Base-by-base conservation (phyloP, 2,888 invertebrate genomes). In the Silvanus unidentatus region DNA sequence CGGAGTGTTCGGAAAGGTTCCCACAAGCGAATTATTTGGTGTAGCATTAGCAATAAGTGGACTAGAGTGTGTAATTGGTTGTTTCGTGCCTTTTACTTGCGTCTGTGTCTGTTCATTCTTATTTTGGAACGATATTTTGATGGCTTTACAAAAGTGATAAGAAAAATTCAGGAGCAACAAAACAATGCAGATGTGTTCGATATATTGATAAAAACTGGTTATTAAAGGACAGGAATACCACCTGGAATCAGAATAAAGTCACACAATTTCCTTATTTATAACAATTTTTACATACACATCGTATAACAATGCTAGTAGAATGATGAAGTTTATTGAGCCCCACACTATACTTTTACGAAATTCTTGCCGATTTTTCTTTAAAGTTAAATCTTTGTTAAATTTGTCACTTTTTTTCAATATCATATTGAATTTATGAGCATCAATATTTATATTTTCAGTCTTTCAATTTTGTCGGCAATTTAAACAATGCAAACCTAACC, bases 211-310 rank as follows among this genome's bases (percentile, higher is more conserved):
- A 68, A 55, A 68, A 62, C 60, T 71, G 29, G 71, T 66, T 60
- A 74, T 68, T 28, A 73, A 70, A 2, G 73, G 72, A 48, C 77
- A 77, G 52, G 71, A 69, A 57, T 71, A 65, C 32, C 68, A 71
- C 44, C 72, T 72, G 51, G 53, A 66, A 57, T n/a, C n/a, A n/a
- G n/a, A n/a, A n/a, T n/a, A n/a, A n/a, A n/a, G n/a, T n/a, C 13
- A 43, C 28, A 43, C 11, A n/a, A 16, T 11, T 38, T 38, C 11
- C 4, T 9, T 5, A 9, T 4, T 8, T 35, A n/a, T 42, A 8
- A 10, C 37, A n/a, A 4, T 41, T 22, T 16, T 12, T 15, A 70
- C 79, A 75, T 68, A 83, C 83, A 83, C 69, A 61, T 83, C 83
- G 60, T 78, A 81, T 6, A 75, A 60, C 30, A 82, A 69, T 40